phyloP scores from a whole-genome alignment of 2,113 vertebrate species.

The Helogale parvula region DNA sequence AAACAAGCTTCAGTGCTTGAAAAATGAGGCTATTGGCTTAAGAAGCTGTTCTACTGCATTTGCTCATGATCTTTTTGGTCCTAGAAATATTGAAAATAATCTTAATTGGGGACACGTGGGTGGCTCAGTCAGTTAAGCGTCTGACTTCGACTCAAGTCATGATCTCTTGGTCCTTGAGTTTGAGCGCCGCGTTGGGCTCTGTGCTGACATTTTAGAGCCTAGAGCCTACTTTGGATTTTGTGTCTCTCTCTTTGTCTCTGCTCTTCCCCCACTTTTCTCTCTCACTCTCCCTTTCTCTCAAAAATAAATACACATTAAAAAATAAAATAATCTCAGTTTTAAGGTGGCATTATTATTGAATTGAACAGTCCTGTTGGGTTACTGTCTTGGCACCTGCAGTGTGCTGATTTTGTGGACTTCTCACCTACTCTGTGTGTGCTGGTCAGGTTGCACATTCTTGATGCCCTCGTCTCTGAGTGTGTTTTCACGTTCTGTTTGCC shows the following conservation, averaged over 20 bases:
- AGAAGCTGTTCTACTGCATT: not conserved
- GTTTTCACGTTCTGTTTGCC: not conserved
- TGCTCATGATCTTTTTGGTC: not conserved
- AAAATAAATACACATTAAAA: no score
- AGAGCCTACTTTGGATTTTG: no score
- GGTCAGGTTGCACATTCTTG: not conserved
- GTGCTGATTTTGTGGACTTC: not conserved
- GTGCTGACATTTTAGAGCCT: no score
- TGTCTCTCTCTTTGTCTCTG: no score
- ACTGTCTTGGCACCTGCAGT: not conserved
- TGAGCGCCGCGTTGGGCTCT: no score
- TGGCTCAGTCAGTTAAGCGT: no score
- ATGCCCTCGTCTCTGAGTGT: not conserved
- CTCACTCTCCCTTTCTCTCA: no score
- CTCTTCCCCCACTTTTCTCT: no score
- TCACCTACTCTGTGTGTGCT: not conserved
- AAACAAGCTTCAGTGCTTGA: not conserved
- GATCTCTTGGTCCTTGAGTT: no score
- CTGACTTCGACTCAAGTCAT: no score
- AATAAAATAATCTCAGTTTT: conserved; percentile 12
- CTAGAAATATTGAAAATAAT: conserved; percentile 3
- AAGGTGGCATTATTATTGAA: not conserved
- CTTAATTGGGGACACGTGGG: not conserved
- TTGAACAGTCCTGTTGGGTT: not conserved
- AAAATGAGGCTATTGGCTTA: conserved; percentile 23